Base-by-base conservation (phyloP, 1,140 invertebrate genomes). In the Drosophila quadrilineata region DNA sequence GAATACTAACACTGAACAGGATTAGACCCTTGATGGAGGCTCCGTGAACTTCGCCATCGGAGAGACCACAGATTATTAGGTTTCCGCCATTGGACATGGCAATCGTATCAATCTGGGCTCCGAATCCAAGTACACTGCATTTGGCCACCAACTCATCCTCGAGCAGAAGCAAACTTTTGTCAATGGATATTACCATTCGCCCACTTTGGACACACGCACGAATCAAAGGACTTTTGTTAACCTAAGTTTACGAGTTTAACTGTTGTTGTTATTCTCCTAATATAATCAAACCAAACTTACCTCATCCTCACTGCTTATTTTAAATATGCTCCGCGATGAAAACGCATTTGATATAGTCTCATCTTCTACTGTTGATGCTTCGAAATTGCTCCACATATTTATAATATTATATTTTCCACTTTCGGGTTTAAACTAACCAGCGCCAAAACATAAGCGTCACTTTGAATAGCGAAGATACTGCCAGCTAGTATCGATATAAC, bases 331-430 rank as follows among this genome's bases (percentile, higher is more conserved):
- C 5, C 84, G 79, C 4, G 86, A 87, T 5, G 77, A 88, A 28
- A 89, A 89, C 1, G 66, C 67, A 60, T 88, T 89, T 3, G 82
- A 85, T 4, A 89, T 85, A 3, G 88, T 89, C 38, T 89, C 88
- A 38, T 89, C 88, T 45, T 89, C 88, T 22, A 71, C 16, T 3
- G 75, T 29, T 0, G 85, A 87, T 6, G 80, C 71, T 24, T 87
- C 82, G 10, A 89, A 89, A 63, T 87, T 87, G 38, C 63, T 77
- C 88, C 88, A 89, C 88, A 89, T 89, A 10, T 6, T 67, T 26
- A 4, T 5, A 2, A 2, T n/a, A 16, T 35, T 35, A 14, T 14
- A 14, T 3, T 3, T 9, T n/a, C 28, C 16, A 26, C 16, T 21
- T 22, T 17, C 33, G 2, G 59, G 17, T 71, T 84, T 59, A 71